phyloP scores from a whole-genome alignment of 2,797 vertebrate species.

The Anguilla marmorata region DNA sequence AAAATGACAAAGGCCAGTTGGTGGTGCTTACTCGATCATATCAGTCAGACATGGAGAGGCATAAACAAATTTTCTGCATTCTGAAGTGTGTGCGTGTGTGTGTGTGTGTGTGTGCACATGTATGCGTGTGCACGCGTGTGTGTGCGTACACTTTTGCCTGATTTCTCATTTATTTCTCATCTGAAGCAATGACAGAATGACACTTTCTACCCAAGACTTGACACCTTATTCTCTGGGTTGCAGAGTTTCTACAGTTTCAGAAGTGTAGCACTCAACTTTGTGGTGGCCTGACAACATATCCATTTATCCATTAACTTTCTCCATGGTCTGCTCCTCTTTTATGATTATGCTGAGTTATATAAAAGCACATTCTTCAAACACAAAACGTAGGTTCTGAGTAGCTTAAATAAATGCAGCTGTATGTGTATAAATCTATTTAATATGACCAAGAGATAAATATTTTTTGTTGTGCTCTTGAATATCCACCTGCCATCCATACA shows the following conservation, averaged over 20 bases:
- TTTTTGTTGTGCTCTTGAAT: background rate
- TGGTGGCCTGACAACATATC: conserved; percentile 25
- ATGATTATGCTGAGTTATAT: background rate
- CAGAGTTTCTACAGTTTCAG: background rate
- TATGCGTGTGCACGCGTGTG: background rate
- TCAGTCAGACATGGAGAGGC: background rate
- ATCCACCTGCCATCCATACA: background rate
- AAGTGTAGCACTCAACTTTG: background rate
- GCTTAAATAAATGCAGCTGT: background rate
- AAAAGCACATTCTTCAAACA: background rate
- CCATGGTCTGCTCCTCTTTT: background rate
- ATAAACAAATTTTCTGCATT: background rate
- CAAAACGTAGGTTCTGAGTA: background rate
- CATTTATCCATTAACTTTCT: background rate
- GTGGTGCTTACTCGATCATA: background rate
- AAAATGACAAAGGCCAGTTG: background rate
- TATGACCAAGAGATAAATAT: background rate
- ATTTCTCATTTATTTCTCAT: background rate
- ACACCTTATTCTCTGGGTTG: background rate
- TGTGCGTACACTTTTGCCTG: background rate
- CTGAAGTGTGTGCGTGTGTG: background rate
- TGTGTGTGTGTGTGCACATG: background rate
- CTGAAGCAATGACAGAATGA: no score
- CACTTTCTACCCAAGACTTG: background rate
- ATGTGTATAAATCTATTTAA: conserved; percentile 18